A percentile compares a stretch with the other conserved stretches of the same genome.
phyloP scores from a whole-genome alignment of 2,797 vertebrate genomes.

The Hippoglossus hippoglossus region DNA sequence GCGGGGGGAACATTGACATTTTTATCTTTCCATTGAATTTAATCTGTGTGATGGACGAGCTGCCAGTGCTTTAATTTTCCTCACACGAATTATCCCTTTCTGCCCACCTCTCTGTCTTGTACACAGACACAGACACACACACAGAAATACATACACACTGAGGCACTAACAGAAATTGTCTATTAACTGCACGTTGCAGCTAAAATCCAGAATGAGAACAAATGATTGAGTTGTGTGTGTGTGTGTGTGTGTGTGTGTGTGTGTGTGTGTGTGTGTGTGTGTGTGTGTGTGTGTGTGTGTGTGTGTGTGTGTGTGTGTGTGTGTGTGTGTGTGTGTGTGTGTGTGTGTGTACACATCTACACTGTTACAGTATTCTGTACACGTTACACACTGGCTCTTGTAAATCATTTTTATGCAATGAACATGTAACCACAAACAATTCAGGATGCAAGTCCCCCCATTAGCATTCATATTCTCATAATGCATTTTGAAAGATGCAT shows the following conservation, averaged over 20 bases:
- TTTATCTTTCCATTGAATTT: slow-evolving; percentile 89
- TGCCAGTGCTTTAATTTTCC: slow-evolving; percentile 91
- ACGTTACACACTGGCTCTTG: slow-evolving; percentile 36
- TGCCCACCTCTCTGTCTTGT: slow-evolving; percentile 70
- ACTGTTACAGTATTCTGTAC: slow-evolving; percentile 39
- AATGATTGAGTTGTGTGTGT: slow-evolving; percentile 63
- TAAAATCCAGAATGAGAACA: slow-evolving; percentile 54
- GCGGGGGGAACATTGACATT: slow-evolving; percentile 82
- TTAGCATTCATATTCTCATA: slow-evolving; percentile 67
- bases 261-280: slow-evolving; percentile 41
- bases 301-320: slow-evolving; percentile 13
- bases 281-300: slow-evolving; percentile 16
- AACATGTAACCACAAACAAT: slow-evolving; percentile 65
- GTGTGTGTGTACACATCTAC: background rate
- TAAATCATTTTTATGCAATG: slow-evolving; percentile 71
- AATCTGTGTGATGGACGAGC: slow-evolving; percentile 86
- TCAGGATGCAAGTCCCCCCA: slow-evolving; percentile 55
- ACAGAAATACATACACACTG: slow-evolving; percentile 30
- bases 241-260: slow-evolving; percentile 20
- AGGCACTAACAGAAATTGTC: slow-evolving; percentile 63
- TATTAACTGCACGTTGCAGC: slow-evolving; percentile 67
- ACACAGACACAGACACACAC: slow-evolving; percentile 51
- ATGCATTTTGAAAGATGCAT: slow-evolving; percentile 66
- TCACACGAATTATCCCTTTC: slow-evolving; percentile 87
- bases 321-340: slow-evolving; percentile 12